Percentiles rank a stretch among this genome's conserved stretches.
Evolutionary conservation across 2,113 vertebrate genomes (phyloP).

Genomic region (Platichthys flesus): DNA sequence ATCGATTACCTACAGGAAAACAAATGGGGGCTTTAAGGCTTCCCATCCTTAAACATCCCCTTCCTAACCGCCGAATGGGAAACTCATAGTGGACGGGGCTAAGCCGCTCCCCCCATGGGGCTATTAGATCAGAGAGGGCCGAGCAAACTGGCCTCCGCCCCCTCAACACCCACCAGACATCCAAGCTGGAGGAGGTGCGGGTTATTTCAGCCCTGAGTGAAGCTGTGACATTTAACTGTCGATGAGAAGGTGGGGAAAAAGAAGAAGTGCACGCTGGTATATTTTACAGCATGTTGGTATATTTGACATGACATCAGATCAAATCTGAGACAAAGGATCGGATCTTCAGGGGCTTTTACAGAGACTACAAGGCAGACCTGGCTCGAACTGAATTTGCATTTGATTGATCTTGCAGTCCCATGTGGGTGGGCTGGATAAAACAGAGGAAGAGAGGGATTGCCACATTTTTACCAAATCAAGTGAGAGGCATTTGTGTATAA

Average conservation of each 20-base stretch:
- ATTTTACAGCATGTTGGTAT: not conserved
- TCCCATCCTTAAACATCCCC: slow-evolving; percentile 76
- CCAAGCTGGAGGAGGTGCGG: slow-evolving; percentile 15
- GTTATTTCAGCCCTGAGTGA: slow-evolving; percentile 17
- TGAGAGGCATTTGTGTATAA: slow-evolving; percentile 11
- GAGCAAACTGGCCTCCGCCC: not conserved
- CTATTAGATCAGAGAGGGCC: slow-evolving; percentile 37
- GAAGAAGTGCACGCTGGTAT: not conserved
- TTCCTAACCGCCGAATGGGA: slow-evolving; percentile 65
- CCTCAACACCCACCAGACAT: not conserved
- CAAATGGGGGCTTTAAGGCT: slow-evolving; percentile 78
- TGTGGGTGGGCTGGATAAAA: slow-evolving; percentile 36
- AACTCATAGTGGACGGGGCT: slow-evolving; percentile 51
- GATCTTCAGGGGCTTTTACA: slow-evolving; percentile 5
- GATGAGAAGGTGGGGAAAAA: not conserved
- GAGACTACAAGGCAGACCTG: slow-evolving; percentile 40
- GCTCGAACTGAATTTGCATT: slow-evolving; percentile 55
- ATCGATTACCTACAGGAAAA: slow-evolving; percentile 82
- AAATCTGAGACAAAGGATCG: slow-evolving; percentile 32
- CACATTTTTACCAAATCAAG: slow-evolving; percentile 40
- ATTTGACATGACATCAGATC: slow-evolving; percentile 32
- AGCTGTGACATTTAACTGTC: slow-evolving; percentile 16
- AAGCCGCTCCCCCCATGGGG: slow-evolving; percentile 49
- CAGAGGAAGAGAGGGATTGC: slow-evolving; percentile 38
- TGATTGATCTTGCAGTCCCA: slow-evolving; percentile 46